Base-by-base conservation (phyloP, 2,888 invertebrate species). In the Lithophane socia region DNA sequence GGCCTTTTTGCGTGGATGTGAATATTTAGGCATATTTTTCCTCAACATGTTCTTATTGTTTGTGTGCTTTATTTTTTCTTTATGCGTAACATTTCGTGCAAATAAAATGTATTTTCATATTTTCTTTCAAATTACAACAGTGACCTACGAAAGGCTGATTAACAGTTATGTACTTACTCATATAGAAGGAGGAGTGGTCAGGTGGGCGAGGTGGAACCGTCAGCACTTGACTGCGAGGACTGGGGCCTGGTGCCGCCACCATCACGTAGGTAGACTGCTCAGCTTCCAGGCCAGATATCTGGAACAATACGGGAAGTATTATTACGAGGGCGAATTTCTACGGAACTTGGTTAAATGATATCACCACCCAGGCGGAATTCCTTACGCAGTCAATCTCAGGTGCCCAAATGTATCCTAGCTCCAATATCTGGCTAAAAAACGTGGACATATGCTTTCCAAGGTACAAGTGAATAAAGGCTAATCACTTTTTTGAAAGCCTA, bases 261-360 rank as follows among this genome's bases (percentile, higher is more conserved):
- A 94, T 93, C 87, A 97, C 94, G 90, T 93, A 95, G n/a, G 95
- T 94, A 0, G 89, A 85, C 77, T 89, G 87, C 0, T 86, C 74
- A 0, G 92, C 87, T 47, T 95, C 92, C 75, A 96, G 58, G 3
- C 90, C 92, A 0, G 88, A 88, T 65, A 96, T 85, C 95, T 96
- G 89, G 8, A 75, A 69, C 12, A 44, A 58, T 24, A 18, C 3
- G 18, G 24, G 0, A 4, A 56, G 9, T 52, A n/a, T 52, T 52
- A 12, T 42, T 37, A 47, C 16, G 49, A 60, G 12, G 5, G 16
- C 8, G 12, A 21, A 13, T 37, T 52, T n/a, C 37, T 3, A 3
- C 16, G n/a, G 52, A 9, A 5, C 5, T 9, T 65, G 8, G 29
- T 44, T 8, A 13, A 3, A 21, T 42, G 10, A n/a, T 56, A 56